Conservation (phyloP, 2,888 invertebrate species). For the Macrophya alboannulata region DNA sequence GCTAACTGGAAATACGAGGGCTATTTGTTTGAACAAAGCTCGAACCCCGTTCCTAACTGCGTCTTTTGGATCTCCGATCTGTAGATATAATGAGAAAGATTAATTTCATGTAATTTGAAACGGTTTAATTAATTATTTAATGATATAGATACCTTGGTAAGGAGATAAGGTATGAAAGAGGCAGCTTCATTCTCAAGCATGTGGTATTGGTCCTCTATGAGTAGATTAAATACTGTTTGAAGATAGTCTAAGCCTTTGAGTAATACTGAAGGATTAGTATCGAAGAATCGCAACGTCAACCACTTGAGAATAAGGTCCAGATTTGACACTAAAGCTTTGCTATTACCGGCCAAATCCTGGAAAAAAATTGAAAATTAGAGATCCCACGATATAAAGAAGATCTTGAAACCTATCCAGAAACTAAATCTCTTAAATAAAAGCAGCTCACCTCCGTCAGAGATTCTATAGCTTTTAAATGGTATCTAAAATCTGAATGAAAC, state of each 20-base stretch:
- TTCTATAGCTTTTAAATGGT: slow-evolving; percentile 97
- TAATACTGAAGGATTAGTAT: slow-evolving; percentile 98
- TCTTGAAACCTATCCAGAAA: slow-evolving; percentile 23
- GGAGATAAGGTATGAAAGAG: slow-evolving; percentile 96
- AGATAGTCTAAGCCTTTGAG: slow-evolving; percentile 97
- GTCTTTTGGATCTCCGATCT: slow-evolving; percentile 98
- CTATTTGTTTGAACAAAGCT: slow-evolving; percentile 91
- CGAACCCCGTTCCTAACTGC: slow-evolving; percentile 95
- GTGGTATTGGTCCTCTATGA: slow-evolving; percentile 91
- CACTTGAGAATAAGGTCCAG: slow-evolving; percentile 97
- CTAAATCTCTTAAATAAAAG: background rate
- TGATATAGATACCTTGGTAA: slow-evolving; percentile 88
- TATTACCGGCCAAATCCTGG: slow-evolving; percentile 89
- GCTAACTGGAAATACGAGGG: slow-evolving; percentile 92
- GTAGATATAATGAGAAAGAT: slow-evolving; percentile 57
- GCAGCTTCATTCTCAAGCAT: slow-evolving; percentile 95
- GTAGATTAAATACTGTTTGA: slow-evolving; percentile 89
- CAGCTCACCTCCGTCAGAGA: slow-evolving; percentile 86
- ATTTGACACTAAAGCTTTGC: slow-evolving; percentile 92
- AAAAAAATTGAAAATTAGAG: slow-evolving; percentile 50
- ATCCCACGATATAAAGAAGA: background rate
- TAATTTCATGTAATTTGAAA: background rate
- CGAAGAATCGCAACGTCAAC: slow-evolving; percentile 98
- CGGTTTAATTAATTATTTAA: slow-evolving; percentile 41
- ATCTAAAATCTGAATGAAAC: slow-evolving; percentile 97